phyloP scores from a whole-genome alignment of 2,888 invertebrate genomes.

The Torymus texanus region DNA sequence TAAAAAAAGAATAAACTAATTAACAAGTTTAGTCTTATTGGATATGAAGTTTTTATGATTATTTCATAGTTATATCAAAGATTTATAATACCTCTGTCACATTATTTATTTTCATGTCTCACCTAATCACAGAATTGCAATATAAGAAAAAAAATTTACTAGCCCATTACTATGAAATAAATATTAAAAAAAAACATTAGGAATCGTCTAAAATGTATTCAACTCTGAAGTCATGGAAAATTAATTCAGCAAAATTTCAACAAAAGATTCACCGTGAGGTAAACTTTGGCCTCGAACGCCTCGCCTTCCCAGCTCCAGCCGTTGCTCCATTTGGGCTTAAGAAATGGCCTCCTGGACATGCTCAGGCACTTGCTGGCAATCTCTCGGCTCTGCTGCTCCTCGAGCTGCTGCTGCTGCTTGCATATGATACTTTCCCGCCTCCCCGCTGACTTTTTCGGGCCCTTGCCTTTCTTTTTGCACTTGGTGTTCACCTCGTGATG shows the following conservation, averaged over 20 bases:
- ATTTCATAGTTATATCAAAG: no score
- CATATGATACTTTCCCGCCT: slow-evolving; percentile 71
- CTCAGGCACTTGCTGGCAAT: slow-evolving; percentile 70
- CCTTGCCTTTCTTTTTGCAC: slow-evolving; percentile 58
- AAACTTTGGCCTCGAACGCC: slow-evolving; percentile 88
- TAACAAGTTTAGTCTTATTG: no score
- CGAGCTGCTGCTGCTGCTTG: slow-evolving; percentile 63
- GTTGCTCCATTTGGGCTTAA: slow-evolving; percentile 88
- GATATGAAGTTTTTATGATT: no score
- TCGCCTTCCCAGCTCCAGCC: slow-evolving; percentile 95
- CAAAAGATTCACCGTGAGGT: slow-evolving; percentile 83
- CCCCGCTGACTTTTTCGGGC: slow-evolving; percentile 43
- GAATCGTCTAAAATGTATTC: not conserved
- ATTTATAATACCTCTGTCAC: no score
- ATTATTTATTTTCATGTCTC: no score
- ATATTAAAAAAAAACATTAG: no score
- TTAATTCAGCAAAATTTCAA: not conserved
- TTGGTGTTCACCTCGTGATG: slow-evolving; percentile 46
- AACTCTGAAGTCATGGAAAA: not conserved
- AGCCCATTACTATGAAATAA: no score
- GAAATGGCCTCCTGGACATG: slow-evolving; percentile 74
- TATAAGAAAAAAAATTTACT: no score
- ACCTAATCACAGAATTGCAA: no score
- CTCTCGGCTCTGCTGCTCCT: slow-evolving; percentile 57
- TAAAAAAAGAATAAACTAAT: no score